Evolutionary conservation across 2,797 vertebrate genomes (phyloP), one percentile per base, ranked within the genome.

Genomic region (Myotis findleyi): DNA sequence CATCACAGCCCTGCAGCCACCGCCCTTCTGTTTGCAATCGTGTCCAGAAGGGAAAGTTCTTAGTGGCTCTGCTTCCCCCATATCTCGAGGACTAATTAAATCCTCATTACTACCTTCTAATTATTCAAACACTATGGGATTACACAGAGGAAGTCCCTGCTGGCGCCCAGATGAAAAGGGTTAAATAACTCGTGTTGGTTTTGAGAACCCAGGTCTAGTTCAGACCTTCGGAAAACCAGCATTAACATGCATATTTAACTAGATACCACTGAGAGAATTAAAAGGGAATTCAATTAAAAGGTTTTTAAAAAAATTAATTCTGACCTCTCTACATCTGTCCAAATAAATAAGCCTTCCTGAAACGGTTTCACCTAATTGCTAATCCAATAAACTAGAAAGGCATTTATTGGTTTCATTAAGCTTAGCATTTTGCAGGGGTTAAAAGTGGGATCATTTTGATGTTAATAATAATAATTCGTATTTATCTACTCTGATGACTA

Each of bases 41-140:
- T 91, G 98, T 98, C 98, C 97, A 94, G 97, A 97, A 97, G 97
- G 97, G 89, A 95, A 97, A 97, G 97, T 98, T 98, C 97, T 97
- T 97, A 97, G 98, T 91, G 97, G 98, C 97, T 97, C 98, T 97
- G 98, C 89, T 97, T 98, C 97, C 97, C 95, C 97, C 89, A 81
- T 95, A 98, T 98, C 97, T 98, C 98, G 98, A 98, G 98, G 98
- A 98, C 98, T 98, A 98, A 98, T 98, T 98, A 98, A 98, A 98
- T 98, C 97, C 98, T 98, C 98, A 98, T 98, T 98, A 98, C 95
- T 96, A 96, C 97, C 97, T 98, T 98, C 98, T 98, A 98, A 98
- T 98, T 98, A 98, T 97, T 98, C 98, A 96, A 96, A 96, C 95
- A 96, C 98, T 97, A 53, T 97, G 98, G 98, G 98, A 98, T 96